Conservation (phyloP, 2,113 vertebrate genomes). For the Zeus faber region DNA sequence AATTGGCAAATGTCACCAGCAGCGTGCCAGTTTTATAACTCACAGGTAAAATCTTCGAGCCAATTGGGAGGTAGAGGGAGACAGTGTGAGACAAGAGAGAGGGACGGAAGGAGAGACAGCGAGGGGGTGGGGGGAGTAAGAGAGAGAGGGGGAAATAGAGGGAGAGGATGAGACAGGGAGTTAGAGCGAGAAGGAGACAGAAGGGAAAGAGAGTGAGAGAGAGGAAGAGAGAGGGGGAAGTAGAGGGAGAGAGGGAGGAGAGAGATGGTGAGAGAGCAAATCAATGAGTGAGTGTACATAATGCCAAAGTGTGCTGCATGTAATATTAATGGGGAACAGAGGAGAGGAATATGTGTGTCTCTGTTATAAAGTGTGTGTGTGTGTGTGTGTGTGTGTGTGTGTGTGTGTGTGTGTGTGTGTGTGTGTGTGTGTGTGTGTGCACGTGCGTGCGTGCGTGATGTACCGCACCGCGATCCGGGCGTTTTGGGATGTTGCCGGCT, state of each 20-base stretch:
- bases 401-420: slow-evolving; percentile 13
- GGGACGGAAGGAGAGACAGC: slow-evolving; percentile 16
- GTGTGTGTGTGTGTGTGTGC: slow-evolving; percentile 5
- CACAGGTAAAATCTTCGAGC: slow-evolving; percentile 62
- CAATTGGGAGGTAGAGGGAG: slow-evolving; percentile 18
- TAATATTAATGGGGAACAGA: slow-evolving; percentile 64
- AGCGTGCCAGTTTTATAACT: slow-evolving; percentile 62
- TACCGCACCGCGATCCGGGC: slow-evolving; percentile 40
- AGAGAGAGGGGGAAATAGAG: neutral
- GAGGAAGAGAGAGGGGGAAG: neutral
- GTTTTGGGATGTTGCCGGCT: slow-evolving; percentile 51
- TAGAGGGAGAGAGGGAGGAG: neutral
- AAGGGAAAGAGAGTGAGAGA: neutral
- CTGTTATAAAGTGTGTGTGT: slow-evolving; percentile 23
- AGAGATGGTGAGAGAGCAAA: neutral
- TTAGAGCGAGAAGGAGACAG: neutral
- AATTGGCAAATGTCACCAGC: slow-evolving; percentile 57
- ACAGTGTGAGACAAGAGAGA: neutral
- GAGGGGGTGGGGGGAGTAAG: slow-evolving; percentile 19
- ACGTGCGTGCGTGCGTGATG: neutral
- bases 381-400: slow-evolving; percentile 27
- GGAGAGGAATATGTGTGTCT: slow-evolving; percentile 19
- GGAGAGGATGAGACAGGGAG: neutral
- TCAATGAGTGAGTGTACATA: slow-evolving; percentile 59
- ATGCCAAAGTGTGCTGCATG: slow-evolving; percentile 59